Evolutionary conservation across 2,888 invertebrate genomes (phyloP).

Genomic region (Eupithecia dodoneata): DNA sequence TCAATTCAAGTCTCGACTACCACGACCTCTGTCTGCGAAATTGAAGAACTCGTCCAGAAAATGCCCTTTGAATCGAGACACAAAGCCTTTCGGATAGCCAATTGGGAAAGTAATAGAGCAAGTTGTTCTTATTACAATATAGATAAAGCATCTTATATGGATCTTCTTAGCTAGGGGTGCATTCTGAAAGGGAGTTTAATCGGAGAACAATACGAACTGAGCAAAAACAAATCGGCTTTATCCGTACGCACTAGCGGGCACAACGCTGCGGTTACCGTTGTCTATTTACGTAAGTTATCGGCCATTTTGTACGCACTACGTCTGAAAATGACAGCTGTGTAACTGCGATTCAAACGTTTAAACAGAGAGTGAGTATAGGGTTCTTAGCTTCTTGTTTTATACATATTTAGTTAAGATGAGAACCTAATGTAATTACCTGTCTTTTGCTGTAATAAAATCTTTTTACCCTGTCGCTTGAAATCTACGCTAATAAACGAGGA

Average conservation of each 20-base stretch:
- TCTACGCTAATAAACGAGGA: too few species aligned
- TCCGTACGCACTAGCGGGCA: too few species aligned
- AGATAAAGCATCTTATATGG: neutral
- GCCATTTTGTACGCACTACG: neutral
- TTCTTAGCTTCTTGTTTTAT: neutral
- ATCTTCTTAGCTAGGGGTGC: neutral
- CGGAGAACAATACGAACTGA: neutral
- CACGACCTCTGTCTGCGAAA: neutral
- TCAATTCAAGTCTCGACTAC: slow-evolving; percentile 10
- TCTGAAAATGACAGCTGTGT: neutral
- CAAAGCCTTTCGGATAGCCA: neutral
- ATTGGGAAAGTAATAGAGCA: neutral
- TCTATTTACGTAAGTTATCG: too few species aligned
- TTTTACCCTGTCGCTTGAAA: neutral
- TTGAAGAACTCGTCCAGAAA: slow-evolving; percentile 11
- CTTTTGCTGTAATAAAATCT: too few species aligned
- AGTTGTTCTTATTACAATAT: slow-evolving; percentile 4
- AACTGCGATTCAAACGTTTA: neutral
- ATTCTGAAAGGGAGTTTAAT: neutral
- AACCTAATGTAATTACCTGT: too few species aligned
- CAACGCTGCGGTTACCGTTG: too few species aligned
- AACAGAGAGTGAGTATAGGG: too few species aligned
- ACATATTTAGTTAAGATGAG: too few species aligned
- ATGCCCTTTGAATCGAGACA: slow-evolving; percentile 7
- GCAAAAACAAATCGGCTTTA: too few species aligned